Base-by-base conservation (phyloP, 2,888 invertebrate genomes). In the Oscheius sp. region DNA sequence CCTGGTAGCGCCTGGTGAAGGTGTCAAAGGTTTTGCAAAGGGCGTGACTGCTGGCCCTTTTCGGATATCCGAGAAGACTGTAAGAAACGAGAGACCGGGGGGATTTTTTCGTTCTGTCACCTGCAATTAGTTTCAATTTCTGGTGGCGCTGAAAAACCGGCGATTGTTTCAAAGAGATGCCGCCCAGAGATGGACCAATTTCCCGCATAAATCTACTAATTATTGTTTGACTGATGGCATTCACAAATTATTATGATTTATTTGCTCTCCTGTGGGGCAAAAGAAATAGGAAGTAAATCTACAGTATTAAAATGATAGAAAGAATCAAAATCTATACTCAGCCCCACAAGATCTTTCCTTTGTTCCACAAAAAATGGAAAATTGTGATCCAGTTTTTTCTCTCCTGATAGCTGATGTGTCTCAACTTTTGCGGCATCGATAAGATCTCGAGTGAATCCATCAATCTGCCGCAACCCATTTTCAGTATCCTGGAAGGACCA, bases 141-240 rank as follows among this genome's bases (percentile, higher is more conserved):
- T 27, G 20, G 37, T 10, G 15, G 39, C 61, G 61, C 27, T 6
- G 61, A n/a, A 37, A 42, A 55, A 17, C 25, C 48, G 20, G 23
- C 48, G 48, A 33, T 55, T 55, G 55, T 55, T 55, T 55, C 55
- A 55, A 61, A 61, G 61, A 61, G 61, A 61, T 61, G 61, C 61
- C 61, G 61, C 42, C 61, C 27, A 20, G 15, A 61, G 61, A 61
- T 61, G 29, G 45, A n/a, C 12, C 27, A 20, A 23, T 42, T 45
- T 61, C 25, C 45, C 45, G 61, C 61, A 45, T 29, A 20, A 52
- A 42, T n/a, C 5, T 34, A 34, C 25, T 10, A 37, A 48, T 48
- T 23, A 33, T 55, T 55, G 55, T 55, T 37, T 12, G 34, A 17
- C 42, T 42, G 6, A 17, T 3, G 42, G 42, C 20, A 20, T n/a